phyloP scores from a whole-genome alignment of 2,797 vertebrate genomes.

The Odontamblyopus lacepedii region DNA sequence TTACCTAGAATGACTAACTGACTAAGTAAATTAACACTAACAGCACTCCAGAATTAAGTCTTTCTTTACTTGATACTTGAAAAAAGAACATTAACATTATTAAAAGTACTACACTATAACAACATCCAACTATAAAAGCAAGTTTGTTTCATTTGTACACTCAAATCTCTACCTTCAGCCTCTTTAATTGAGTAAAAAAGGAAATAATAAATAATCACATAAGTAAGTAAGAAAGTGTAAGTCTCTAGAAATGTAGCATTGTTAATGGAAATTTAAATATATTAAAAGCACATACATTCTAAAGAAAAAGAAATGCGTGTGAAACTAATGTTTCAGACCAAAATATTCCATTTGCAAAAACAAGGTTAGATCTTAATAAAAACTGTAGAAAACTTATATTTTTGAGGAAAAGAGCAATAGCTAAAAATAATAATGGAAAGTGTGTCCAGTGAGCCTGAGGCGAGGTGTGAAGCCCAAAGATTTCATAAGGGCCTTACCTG shows the following conservation, averaged over 20 bases:
- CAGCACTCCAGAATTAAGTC: conserved; percentile 49
- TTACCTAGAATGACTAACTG: conserved; percentile 71
- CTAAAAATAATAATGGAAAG: conserved; percentile 6
- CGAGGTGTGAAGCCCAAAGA: conserved; percentile 15
- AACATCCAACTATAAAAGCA: not conserved
- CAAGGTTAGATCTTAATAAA: not conserved
- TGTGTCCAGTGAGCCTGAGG: conserved; percentile 10
- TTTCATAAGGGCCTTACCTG: conserved; percentile 77
- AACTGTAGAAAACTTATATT: not conserved
- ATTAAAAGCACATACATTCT: not conserved
- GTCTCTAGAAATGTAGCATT: not conserved
- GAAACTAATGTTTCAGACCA: not conserved
- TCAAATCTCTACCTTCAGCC: no score
- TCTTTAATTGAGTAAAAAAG: no score
- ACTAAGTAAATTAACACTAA: conserved; percentile 67
- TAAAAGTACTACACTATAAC: not conserved
- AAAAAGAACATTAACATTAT: not conserved
- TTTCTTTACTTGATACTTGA: not conserved
- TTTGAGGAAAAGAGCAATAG: not conserved
- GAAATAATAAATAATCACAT: no score
- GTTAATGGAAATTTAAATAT: no score
- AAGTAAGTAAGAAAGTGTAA: no score
- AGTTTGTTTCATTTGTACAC: no score
- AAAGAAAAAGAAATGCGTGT: no score
- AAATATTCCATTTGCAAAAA: not conserved